phyloP scores from a whole-genome alignment of 2,797 vertebrate genomes.

The Gallinago nigripennis region DNA sequence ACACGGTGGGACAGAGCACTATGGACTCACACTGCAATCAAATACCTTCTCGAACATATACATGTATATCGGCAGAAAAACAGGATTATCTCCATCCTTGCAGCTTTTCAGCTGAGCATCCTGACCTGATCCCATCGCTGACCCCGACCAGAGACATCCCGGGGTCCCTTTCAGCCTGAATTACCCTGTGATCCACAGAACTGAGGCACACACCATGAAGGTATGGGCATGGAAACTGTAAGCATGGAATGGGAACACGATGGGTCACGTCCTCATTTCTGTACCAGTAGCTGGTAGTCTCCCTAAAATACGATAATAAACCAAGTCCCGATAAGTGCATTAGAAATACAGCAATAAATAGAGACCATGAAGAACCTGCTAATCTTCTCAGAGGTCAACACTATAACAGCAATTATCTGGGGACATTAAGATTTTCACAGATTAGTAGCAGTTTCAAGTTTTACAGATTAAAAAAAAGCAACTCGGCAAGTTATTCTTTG shows the following conservation, averaged over 20 bases:
- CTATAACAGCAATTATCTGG: not conserved
- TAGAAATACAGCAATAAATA: not conserved
- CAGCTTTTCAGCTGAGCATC: not conserved
- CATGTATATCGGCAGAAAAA: accelerated
- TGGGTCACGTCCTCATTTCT: not conserved
- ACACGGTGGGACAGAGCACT: accelerated
- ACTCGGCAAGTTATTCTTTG: not conserved
- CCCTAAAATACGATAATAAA: not conserved
- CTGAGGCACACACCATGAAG: no score
- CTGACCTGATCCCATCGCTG: not conserved
- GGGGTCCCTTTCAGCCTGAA: not conserved
- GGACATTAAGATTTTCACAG: not conserved
- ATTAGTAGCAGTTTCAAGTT: not conserved
- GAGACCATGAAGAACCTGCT: not conserved
- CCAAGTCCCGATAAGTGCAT: not conserved
- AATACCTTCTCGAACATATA: not conserved
- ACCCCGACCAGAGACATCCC: not conserved
- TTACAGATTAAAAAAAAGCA: accelerated
- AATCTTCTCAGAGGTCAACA: not conserved
- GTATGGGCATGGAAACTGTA: not conserved
- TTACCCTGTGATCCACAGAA: not conserved
- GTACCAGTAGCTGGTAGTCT: no score
- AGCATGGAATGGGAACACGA: not conserved
- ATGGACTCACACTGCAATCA: not conserved
- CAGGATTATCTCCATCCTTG: not conserved